Evolutionary conservation across 2,888 invertebrate genomes (phyloP), one percentile per base, ranked within the genome.

Genomic region (Thereva unica): DNA sequence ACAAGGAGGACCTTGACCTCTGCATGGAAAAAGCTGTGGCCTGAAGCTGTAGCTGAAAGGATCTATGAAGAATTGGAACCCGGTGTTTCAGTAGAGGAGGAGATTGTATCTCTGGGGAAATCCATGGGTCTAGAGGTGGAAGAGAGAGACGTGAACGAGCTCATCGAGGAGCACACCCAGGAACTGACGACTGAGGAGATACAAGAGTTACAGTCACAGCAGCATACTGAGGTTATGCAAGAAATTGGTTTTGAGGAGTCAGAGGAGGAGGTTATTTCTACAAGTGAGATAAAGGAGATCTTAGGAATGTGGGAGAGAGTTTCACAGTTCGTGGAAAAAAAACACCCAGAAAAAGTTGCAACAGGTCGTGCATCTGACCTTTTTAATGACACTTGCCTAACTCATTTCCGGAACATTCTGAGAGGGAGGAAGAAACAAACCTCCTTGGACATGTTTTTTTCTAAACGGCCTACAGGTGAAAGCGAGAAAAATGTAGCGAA

Each of bases 11-110:
- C 53, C 35, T 35, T 53, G 7, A 54, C 54, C 8, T 54, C 54
- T 54, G 54, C 54, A 4, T 54, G 54, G 54, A 54, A 54, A 41
- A 54, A 54, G 54, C 54, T 54, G 2, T 54, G 40, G 54, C 54
- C 54, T 63, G 73, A 74, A 67, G 68, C 67, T 70, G 70, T 73
- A 69, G 71, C 71, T 61, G 69, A 69, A 71, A 66, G 71, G 74
- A 73, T 71, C 72, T 71, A 72, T 77, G 74, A 77, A 74, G 77
- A 73, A 75, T 75, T 75, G 66, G 68, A 37, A 49, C 49, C 69
- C 67, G 71, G 70, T 64, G 70, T 66, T 64, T 64, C 69, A 68
- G 72, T 73, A 55, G 70, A 65, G 23, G 38, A 67, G 37, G 67
- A 52, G 67, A 67, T 64, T 67, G 63, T 64, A 8, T 67, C 67